Evolutionary conservation across 2,797 vertebrate species (phyloP), one percentile per base, ranked within the genome.

Genomic region (Tenualosa ilisha): DNA sequence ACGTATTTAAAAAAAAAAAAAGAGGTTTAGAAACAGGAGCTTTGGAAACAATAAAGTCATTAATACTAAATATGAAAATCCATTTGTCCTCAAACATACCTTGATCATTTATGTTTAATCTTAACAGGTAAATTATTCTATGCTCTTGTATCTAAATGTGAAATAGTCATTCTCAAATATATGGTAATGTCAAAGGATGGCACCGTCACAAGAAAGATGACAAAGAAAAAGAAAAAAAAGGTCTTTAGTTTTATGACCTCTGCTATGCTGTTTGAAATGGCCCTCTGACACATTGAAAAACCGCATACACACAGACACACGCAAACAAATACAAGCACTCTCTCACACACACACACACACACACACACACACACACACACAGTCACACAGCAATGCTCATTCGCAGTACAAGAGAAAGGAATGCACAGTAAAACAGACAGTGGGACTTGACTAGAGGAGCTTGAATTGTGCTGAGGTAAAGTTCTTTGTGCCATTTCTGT

Each of bases 41-140:
- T 63, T 63, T 63, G 22, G 3, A 63, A 63, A n/a, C 22, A 63
- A 63, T 24, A 63, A 22, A 24, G 22, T 17, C 1, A 22, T n/a
- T 91, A 59, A 89, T 91, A 92, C 85, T 89, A 91, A 89, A 85
- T 82, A 56, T 83, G 81, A 82, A 86, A 79, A 84, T 61, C 86
- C 85, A n/a, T 89, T 91, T 82, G 85, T 90, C 81, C 56, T 22
- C 20, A 59, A 22, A 43, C 51, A 11, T 81, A 90, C 26, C 65
- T 72, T 87, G 84, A 92, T 82, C 83, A 51, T 84, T 85, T 87
- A 50, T 84, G 89, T 84, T 82, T 65, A 85, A 84, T 61, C 87
- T 85, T 84, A 56, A 51, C 51, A 90, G 91, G 92, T 93, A 94
- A 93, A 95, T 94, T 90, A 90, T 92, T 93, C 89, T 93, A 92